A percentile compares a stretch with the other conserved stretches of the same genome.
These are phyloP conservation scores for Callitettix versicolor DNA, from an alignment of 1,140 invertebrate genomes.

Conservation along the genomic window DNA sequence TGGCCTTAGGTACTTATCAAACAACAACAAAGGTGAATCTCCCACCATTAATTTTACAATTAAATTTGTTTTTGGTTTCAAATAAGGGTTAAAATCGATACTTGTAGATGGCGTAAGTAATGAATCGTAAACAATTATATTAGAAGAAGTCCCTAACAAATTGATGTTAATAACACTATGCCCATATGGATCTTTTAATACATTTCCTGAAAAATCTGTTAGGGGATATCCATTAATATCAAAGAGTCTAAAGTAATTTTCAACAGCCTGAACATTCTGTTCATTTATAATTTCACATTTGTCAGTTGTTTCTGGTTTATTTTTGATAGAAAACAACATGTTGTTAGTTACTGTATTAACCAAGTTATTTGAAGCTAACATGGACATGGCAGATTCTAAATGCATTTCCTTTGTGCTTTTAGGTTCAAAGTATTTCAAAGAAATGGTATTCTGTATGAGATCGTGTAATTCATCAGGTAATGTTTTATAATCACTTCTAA, in stretches of 20 bases:
- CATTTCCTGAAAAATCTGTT: slow-evolving; percentile 1
- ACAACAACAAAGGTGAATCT: not conserved
- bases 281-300: not conserved
- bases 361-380: slow-evolving; percentile 3
- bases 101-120: not conserved
- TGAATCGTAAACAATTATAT: not conserved
- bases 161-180: not conserved
- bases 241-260: slow-evolving; percentile 5
- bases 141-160: not conserved
- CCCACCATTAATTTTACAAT: slow-evolving; percentile 1
- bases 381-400: not conserved
- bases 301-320: not conserved
- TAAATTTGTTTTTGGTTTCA: not conserved
- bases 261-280: slow-evolving; percentile 1
- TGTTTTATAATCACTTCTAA: too few species aligned
- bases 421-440: too few species aligned
- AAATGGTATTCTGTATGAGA: too few species aligned
- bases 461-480: too few species aligned
- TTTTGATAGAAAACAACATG: not conserved
- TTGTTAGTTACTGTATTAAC: not conserved
- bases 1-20: slow-evolving; percentile 4
- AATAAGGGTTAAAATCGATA: not conserved
- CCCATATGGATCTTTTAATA: slow-evolving; percentile 3
- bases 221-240: slow-evolving; percentile 7
- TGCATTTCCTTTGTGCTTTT: not conserved